Percentiles rank a stretch among this genome's conserved stretches.
Conservation (phyloP, 2,888 invertebrate species). For the Nasonovia ribisnigri region DNA sequence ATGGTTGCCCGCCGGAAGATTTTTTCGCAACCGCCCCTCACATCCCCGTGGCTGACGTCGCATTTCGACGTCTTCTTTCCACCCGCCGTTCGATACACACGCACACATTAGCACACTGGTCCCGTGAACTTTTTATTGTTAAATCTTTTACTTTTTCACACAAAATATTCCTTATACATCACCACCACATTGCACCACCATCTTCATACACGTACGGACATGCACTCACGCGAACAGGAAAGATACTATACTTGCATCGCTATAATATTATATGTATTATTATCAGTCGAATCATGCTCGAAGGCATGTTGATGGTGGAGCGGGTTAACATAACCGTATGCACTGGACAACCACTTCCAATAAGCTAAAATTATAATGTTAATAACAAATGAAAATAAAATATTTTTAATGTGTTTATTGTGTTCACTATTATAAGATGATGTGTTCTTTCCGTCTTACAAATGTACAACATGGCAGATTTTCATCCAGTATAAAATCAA, state of each 20-base stretch:
- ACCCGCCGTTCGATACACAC: neutral
- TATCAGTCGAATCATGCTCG: neutral
- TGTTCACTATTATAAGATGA: neutral
- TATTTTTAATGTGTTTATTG: neutral
- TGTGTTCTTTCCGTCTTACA: neutral
- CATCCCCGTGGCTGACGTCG: neutral
- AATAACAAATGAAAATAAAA: neutral
- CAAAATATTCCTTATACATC: neutral
- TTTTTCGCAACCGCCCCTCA: slow-evolving; percentile 48
- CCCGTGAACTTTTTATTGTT: slow-evolving; percentile 45
- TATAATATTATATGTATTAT: neutral
- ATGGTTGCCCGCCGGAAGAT: slow-evolving; percentile 63
- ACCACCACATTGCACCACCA: neutral
- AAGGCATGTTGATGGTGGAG: neutral
- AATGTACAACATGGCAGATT: neutral
- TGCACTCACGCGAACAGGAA: neutral
- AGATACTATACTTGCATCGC: slow-evolving; percentile 29
- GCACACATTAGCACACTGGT: slow-evolving; percentile 20
- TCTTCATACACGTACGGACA: neutral
- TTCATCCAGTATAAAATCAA: neutral
- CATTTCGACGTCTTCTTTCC: neutral
- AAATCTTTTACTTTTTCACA: slow-evolving; percentile 40
- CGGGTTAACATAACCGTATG: neutral
- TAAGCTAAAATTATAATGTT: neutral
- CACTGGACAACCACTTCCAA: neutral